A percentile compares a stretch with the other conserved stretches of the same genome.
These are phyloP conservation scores for Amorpha juglandis DNA, from an alignment of 2,888 invertebrate species.

Conservation along the genomic window DNA sequence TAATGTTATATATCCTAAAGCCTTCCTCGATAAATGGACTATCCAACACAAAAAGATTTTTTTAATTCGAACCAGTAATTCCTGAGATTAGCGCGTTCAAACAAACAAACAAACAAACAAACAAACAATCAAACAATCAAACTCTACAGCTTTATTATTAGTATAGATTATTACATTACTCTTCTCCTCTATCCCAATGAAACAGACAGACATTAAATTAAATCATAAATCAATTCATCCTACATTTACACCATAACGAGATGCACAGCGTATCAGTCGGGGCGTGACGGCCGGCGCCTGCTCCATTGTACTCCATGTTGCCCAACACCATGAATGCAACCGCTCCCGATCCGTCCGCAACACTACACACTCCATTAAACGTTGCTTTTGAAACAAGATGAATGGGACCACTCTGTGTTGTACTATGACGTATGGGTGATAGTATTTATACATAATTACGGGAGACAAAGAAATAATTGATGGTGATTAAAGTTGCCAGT, in stretches of 20 bases:
- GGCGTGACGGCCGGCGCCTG: conserved; percentile 53
- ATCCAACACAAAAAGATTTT: no score
- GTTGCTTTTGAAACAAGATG: conserved; percentile 68
- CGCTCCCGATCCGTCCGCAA: conserved; percentile 61
- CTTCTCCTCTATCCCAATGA: not conserved
- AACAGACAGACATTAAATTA: not conserved
- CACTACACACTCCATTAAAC: conserved; percentile 67
- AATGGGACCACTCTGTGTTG: conserved; percentile 43
- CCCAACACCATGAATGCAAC: conserved; percentile 59
- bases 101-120: no score
- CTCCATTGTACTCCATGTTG: conserved; percentile 48
- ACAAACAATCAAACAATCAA: no score
- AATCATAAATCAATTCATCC: not conserved
- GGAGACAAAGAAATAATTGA: not conserved
- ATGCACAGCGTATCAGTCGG: conserved; percentile 60
- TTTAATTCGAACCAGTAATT: no score
- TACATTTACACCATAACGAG: conserved; percentile 6
- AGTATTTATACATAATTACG: not conserved
- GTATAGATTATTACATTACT: no score
- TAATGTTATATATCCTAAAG: no score
- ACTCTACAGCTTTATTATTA: no score
- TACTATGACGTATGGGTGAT: conserved; percentile 15
- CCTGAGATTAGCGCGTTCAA: no score
- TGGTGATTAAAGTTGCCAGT: not conserved
- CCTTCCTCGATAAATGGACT: no score